Evolutionary conservation across 2,797 vertebrate genomes (phyloP).

Genomic region (Phoebastria nigripes): DNA sequence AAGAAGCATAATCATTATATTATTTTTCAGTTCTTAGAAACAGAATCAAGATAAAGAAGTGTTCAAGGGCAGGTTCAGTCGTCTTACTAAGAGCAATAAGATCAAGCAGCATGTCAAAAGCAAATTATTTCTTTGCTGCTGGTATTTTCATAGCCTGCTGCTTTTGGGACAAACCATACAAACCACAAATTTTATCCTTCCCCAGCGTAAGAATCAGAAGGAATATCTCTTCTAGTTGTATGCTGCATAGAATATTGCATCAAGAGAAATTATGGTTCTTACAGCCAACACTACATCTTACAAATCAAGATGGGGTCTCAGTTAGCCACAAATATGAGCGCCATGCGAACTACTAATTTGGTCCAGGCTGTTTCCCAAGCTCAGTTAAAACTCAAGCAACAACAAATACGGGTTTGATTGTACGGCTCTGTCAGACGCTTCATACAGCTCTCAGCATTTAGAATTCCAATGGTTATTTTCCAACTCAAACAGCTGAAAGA

Average conservation of each 20-base stretch:
- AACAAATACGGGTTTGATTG: not conserved
- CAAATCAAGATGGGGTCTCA: not conserved
- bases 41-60: not conserved
- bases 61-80: not conserved
- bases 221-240: not conserved
- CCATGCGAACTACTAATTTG: not conserved
- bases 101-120: not conserved
- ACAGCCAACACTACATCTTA: not conserved
- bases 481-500: not conserved
- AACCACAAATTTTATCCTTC: not conserved
- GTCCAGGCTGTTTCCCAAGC: not conserved
- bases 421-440: not conserved
- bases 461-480: not conserved
- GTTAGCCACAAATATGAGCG: not conserved
- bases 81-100: not conserved
- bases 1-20: not conserved
- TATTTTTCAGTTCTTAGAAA: not conserved
- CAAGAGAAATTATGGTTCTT: not conserved
- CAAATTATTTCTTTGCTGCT: not conserved
- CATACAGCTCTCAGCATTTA: not conserved
- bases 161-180: not conserved
- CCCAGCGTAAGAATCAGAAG: not conserved
- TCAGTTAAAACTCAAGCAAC: not conserved
- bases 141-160: not conserved
- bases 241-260: not conserved